A percentile compares a stretch with the other conserved stretches of the same genome.
Conservation (phyloP, 2,113 vertebrate species). For the Gnathonemus echidnorhynchus region DNA sequence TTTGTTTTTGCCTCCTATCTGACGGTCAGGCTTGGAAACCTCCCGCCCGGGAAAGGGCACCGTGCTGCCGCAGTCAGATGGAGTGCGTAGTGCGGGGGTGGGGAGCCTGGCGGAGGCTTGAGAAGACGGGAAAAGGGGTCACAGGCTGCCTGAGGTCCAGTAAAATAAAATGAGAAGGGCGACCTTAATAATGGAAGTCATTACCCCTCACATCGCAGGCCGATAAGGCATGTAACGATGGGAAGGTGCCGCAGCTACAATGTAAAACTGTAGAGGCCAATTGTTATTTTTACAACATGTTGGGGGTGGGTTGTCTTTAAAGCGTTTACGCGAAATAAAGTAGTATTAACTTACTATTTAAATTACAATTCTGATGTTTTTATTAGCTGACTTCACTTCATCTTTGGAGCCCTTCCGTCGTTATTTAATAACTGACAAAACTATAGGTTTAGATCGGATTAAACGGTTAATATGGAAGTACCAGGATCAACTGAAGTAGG, state of each 20-base stretch:
- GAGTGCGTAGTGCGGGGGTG: not conserved
- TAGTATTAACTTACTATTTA: not conserved
- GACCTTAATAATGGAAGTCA: not conserved
- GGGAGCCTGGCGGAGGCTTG: not conserved
- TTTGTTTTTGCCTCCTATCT: not conserved
- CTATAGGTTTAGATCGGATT: not conserved
- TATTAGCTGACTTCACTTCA: not conserved
- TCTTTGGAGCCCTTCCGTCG: not conserved
- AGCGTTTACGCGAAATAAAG: not conserved
- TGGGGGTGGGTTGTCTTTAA: not conserved
- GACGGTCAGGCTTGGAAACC: not conserved
- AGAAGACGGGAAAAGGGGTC: not conserved
- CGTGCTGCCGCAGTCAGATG: not conserved
- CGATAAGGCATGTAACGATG: not conserved
- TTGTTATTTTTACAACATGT: not conserved
- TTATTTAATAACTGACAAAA: not conserved
- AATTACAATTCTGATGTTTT: not conserved
- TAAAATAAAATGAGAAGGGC: not conserved
- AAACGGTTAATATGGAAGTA: not conserved
- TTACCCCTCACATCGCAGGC: not conserved
- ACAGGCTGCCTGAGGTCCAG: not conserved
- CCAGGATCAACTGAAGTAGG: not conserved
- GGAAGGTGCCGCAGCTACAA: not conserved
- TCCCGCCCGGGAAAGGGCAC: not conserved
- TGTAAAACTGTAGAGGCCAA: not conserved